These are phyloP conservation scores for Plusia festucae DNA, from an alignment of 2,888 invertebrate species.

Conservation along the genomic window DNA sequence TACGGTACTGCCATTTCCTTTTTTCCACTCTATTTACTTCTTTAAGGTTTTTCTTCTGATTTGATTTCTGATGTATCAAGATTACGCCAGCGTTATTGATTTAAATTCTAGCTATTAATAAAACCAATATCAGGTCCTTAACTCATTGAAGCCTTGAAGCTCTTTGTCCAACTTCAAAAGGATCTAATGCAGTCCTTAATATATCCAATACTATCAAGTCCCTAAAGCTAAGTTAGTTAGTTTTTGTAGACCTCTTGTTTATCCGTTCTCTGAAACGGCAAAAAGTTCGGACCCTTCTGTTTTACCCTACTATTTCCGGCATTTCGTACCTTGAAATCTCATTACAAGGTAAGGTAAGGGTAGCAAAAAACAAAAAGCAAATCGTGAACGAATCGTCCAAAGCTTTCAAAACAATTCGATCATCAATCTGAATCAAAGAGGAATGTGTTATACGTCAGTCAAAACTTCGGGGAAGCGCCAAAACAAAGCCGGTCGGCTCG, in stretches of 20 bases:
- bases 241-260: not conserved
- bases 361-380: not conserved
- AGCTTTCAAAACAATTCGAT: slow-evolving; percentile 4
- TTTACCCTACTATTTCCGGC: not conserved
- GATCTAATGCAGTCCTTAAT: not conserved
- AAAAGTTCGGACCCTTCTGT: slow-evolving; percentile 4
- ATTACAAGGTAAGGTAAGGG: not conserved
- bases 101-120: not conserved
- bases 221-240: slow-evolving; percentile 1
- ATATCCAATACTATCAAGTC: too few species aligned
- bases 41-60: too few species aligned
- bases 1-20: not conserved
- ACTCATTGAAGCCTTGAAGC: not conserved
- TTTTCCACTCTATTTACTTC: too few species aligned
- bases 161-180: not conserved
- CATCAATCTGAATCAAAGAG: slow-evolving; percentile 1
- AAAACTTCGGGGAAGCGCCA: slow-evolving; percentile 1
- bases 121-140: not conserved
- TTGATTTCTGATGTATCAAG: not conserved
- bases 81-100: not conserved
- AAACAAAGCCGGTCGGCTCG: not conserved
- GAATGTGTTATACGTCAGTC: slow-evolving; percentile 4
- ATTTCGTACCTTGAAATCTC: not conserved
- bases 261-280: not conserved
- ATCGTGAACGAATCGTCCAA: not conserved